Conservation (phyloP, 2,797 vertebrate species). For the Masticophis lateralis region DNA sequence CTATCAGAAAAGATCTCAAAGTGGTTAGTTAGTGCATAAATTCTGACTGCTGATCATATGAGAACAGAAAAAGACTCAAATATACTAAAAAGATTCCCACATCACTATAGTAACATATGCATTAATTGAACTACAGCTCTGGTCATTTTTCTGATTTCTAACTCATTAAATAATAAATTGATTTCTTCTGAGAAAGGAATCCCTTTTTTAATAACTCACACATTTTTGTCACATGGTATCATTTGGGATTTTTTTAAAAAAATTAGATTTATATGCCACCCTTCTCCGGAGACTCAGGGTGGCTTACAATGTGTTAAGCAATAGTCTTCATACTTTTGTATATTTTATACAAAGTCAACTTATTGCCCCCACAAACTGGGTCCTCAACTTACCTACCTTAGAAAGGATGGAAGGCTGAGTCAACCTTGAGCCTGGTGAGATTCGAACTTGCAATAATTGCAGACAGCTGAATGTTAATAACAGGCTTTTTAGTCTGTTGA, state of each 20-base stretch:
- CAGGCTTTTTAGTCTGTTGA: too few species aligned
- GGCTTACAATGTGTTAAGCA: too few species aligned
- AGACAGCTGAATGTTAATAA: too few species aligned
- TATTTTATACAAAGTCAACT: too few species aligned
- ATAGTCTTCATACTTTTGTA: too few species aligned
- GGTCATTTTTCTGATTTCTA: neutral
- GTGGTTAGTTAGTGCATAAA: neutral
- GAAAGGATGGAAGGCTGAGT: too few species aligned
- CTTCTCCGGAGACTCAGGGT: too few species aligned
- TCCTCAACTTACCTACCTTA: too few species aligned
- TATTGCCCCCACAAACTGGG: too few species aligned
- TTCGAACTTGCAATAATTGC: too few species aligned
- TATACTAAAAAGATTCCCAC: neutral
- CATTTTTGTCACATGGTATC: neutral
- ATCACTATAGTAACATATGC: neutral
- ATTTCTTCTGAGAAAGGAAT: neutral
- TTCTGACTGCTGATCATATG: neutral
- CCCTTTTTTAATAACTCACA: neutral
- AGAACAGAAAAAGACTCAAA: neutral
- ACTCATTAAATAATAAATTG: neutral
- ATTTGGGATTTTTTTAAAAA: neutral
- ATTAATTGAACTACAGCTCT: neutral
- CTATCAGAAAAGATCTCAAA: neutral
- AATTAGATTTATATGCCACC: too few species aligned
- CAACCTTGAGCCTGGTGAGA: too few species aligned